Evolutionary conservation across 1,140 invertebrate genomes (phyloP).

Genomic region (Tetragonula clypearis): DNA sequence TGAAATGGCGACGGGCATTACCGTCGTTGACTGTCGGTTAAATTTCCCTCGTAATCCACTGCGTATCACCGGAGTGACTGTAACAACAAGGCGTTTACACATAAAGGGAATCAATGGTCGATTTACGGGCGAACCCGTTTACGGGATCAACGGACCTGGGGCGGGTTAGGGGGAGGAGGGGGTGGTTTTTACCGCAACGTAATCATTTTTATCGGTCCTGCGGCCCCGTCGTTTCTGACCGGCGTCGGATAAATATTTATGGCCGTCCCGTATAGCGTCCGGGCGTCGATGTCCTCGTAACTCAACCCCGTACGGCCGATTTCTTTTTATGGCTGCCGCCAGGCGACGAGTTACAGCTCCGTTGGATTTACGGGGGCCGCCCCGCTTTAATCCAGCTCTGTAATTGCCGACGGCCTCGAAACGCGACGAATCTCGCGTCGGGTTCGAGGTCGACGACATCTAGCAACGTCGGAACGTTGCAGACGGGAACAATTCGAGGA

Average conservation of each 20-base stretch:
- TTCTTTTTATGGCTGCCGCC: conserved; percentile 45
- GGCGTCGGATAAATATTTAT: conserved; percentile 63
- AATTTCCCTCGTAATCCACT: not conserved
- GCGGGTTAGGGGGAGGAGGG: no score
- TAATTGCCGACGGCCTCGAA: conserved; percentile 2
- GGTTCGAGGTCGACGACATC: conserved; percentile 12
- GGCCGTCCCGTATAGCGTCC: conserved; percentile 21
- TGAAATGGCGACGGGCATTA: not conserved
- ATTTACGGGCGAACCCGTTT: conserved; percentile 38
- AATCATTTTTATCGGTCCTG: conserved; percentile 58
- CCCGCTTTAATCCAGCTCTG: conserved; percentile 23
- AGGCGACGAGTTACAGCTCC: conserved; percentile 11
- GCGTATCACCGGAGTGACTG: not conserved
- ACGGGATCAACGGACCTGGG: not conserved
- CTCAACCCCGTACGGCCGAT: conserved; percentile 43
- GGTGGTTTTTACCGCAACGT: conserved; percentile 50
- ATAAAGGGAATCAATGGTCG: conserved; percentile 46
- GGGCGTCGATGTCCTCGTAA: conserved; percentile 47
- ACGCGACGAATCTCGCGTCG: not conserved
- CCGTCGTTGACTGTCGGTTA: not conserved
- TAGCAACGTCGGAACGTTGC: not conserved
- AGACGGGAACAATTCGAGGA: not conserved
- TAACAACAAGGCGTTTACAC: not conserved
- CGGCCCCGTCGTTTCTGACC: conserved; percentile 43
- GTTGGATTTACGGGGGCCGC: not conserved